Conservation (phyloP, 1,140 invertebrate species). For the Trichonephila inaurata region DNA sequence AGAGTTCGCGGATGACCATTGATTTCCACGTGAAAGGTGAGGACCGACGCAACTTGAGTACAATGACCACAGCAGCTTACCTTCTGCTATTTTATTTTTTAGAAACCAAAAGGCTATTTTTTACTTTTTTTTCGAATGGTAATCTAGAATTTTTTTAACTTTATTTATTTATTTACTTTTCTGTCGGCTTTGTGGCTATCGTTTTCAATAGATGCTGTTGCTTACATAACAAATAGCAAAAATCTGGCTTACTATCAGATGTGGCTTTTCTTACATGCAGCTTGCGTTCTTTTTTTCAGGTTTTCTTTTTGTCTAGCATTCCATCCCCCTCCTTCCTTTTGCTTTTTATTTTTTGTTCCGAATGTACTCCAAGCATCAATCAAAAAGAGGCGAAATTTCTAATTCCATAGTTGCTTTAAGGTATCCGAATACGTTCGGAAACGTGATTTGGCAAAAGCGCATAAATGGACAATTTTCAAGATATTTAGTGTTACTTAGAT, state of each 20-base stretch:
- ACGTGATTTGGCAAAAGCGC: too few species aligned
- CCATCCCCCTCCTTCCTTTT: neutral
- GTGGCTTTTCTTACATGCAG: neutral
- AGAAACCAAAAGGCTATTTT: neutral
- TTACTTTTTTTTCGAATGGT: neutral
- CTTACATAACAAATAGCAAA: slow-evolving; percentile 29
- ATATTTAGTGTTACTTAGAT: too few species aligned
- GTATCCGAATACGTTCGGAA: too few species aligned
- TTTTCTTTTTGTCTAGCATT: neutral
- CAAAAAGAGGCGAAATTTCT: too few species aligned
- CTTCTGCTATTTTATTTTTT: neutral
- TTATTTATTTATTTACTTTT: neutral
- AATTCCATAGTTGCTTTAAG: too few species aligned
- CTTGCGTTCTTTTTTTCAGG: neutral
- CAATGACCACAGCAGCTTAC: slow-evolving; percentile 34
- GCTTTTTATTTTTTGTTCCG: neutral
- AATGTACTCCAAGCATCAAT: too few species aligned
- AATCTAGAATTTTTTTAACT: neutral
- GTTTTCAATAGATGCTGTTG: neutral
- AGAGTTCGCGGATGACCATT: slow-evolving; percentile 48
- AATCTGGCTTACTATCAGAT: neutral
- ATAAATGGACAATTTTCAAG: too few species aligned
- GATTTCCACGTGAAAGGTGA: slow-evolving; percentile 47
- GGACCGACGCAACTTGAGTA: slow-evolving; percentile 56
- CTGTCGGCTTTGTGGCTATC: neutral